These are phyloP conservation scores for Donacobius atricapilla DNA, from an alignment of 2,113 vertebrate genomes.

Conservation along the genomic window DNA sequence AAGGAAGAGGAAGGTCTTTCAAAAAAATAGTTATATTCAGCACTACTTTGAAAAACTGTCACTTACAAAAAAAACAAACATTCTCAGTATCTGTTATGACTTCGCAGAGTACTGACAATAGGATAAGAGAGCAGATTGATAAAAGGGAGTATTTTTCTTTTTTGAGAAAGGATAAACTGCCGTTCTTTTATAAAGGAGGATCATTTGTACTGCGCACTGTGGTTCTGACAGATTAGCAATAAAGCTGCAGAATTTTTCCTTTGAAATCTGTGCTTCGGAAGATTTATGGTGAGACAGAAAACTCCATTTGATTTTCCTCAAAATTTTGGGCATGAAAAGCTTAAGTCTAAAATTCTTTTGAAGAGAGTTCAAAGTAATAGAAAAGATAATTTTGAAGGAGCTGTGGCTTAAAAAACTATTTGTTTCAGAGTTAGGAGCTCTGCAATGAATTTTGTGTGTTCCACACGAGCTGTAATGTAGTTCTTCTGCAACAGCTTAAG, in stretches of 20 bases:
- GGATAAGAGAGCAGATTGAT: background rate
- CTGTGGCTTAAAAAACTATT: background rate
- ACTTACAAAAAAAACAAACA: background rate
- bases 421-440: constrained; percentile 3
- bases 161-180: background rate
- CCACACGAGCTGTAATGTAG: background rate
- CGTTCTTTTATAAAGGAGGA: background rate
- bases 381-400: constrained; percentile 9
- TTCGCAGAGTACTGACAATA: background rate
- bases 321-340: background rate
- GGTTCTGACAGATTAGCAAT: constrained; percentile 7
- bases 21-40: background rate
- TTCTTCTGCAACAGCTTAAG: background rate
- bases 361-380: background rate
- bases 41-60: background rate
- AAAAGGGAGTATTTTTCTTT: background rate
- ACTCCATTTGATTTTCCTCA: background rate
- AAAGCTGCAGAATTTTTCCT: background rate
- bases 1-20: background rate
- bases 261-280: constrained; percentile 1
- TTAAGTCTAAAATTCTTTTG: constrained; percentile 25
- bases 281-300: background rate
- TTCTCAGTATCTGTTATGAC: background rate
- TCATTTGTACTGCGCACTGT: background rate
- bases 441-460: background rate